Percentiles rank a stretch among this genome's conserved stretches.
Conservation (phyloP, 2,888 invertebrate genomes). For the Aradus depressus region DNA sequence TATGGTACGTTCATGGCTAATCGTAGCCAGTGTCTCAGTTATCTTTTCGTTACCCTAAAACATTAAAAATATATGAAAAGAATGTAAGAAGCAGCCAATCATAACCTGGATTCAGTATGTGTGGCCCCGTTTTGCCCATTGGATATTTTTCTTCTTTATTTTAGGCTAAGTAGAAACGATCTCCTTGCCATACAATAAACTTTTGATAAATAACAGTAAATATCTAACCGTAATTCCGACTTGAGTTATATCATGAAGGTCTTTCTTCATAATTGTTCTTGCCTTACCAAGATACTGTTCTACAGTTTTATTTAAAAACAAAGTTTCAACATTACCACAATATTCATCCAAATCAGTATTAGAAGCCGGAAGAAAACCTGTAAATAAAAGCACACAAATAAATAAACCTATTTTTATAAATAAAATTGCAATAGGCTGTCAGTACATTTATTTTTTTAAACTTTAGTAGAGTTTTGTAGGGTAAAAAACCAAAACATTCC, state of each 20-base stretch:
- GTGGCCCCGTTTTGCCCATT: too few species aligned
- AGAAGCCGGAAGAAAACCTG: conserved; percentile 45
- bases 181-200: background rate
- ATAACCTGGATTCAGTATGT: too few species aligned
- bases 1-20: too few species aligned
- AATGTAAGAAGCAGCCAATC: too few species aligned
- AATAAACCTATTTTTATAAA: too few species aligned
- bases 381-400: conserved; percentile 17
- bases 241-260: conserved; percentile 60
- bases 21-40: too few species aligned
- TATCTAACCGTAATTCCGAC: conserved; percentile 43
- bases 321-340: conserved; percentile 57
- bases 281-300: conserved; percentile 58
- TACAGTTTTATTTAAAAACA: conserved; percentile 67
- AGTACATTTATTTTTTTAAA: too few species aligned
- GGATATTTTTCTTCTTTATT: background rate
- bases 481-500: too few species aligned
- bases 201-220: background rate
- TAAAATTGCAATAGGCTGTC: too few species aligned
- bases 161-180: background rate
- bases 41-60: too few species aligned
- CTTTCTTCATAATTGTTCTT: conserved; percentile 61
- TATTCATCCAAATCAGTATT: conserved; percentile 54
- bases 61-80: too few species aligned
- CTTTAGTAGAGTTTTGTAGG: too few species aligned